These are phyloP conservation scores for Thelaira solivaga DNA, from an alignment of 2,888 invertebrate species.

Conservation along the genomic window DNA sequence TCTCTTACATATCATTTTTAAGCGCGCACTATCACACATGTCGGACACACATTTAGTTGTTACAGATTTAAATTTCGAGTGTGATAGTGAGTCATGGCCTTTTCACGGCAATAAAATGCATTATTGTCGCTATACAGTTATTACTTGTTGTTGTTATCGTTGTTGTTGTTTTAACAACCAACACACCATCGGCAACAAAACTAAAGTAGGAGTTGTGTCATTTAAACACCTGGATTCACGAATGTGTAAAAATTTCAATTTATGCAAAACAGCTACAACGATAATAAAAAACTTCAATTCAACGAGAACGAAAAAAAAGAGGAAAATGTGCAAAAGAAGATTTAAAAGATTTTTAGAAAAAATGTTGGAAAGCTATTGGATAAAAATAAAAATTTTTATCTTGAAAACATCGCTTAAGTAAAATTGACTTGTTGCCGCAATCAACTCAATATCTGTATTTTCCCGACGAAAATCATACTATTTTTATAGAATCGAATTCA, in stretches of 20 bases:
- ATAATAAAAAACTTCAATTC: background rate
- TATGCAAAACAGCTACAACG: conserved; percentile 45
- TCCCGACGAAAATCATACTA: too few species aligned
- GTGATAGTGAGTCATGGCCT: too few species aligned
- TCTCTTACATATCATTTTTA: too few species aligned
- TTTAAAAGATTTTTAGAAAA: background rate
- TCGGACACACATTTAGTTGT: too few species aligned
- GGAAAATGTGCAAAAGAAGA: conserved; percentile 17
- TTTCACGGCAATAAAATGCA: too few species aligned
- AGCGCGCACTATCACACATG: too few species aligned
- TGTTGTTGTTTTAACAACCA: conserved; percentile 39
- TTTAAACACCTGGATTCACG: conserved; percentile 61
- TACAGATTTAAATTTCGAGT: too few species aligned
- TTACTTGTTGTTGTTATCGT: conserved; percentile 42
- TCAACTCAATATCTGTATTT: too few species aligned
- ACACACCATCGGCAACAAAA: background rate
- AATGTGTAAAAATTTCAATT: conserved; percentile 57
- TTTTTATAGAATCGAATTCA: too few species aligned
- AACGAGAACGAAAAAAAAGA: conserved; percentile 34
- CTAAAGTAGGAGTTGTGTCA: conserved; percentile 59
- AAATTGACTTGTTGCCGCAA: too few species aligned
- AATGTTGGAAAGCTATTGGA: background rate
- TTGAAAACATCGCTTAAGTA: too few species aligned
- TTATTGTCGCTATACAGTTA: conserved; percentile 43
- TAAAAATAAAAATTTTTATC: too few species aligned